Evolutionary conservation across 2,113 vertebrate genomes (phyloP).

Genomic region (Eptesicus fuscus): DNA sequence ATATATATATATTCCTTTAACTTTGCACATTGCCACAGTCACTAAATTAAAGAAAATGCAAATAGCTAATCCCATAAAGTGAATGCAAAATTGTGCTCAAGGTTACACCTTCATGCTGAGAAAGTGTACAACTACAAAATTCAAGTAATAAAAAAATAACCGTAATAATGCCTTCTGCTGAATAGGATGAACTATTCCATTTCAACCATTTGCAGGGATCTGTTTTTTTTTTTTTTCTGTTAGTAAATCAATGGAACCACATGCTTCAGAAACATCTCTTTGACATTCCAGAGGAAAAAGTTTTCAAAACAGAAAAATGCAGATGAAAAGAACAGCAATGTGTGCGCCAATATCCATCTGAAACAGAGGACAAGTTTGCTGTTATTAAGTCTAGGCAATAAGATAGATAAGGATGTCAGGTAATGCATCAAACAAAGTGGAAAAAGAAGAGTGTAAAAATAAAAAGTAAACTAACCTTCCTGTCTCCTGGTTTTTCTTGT

Average conservation of each 20-base stretch:
- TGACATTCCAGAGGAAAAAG: neutral
- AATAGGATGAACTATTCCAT: neutral
- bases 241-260: neutral
- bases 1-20: neutral
- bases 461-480: neutral
- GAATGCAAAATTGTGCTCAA: constrained; percentile 42
- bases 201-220: neutral
- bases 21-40: neutral
- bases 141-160: constrained; percentile 46
- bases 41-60: constrained; percentile 62
- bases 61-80: constrained; percentile 56
- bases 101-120: neutral
- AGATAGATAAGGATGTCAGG: neutral
- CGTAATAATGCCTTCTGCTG: constrained; percentile 28
- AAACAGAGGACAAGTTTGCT: neutral
- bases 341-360: neutral
- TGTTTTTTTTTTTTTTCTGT: neutral
- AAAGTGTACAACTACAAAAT: constrained; percentile 34
- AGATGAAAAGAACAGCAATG: neutral
- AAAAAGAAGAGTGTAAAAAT: neutral
- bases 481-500: neutral
- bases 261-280: constrained; percentile 42
- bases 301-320: neutral
- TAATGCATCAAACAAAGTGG: neutral
- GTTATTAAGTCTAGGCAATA: neutral